Evolutionary conservation across 2,888 invertebrate genomes (phyloP).

Genomic region (Nomada ruficornis): DNA sequence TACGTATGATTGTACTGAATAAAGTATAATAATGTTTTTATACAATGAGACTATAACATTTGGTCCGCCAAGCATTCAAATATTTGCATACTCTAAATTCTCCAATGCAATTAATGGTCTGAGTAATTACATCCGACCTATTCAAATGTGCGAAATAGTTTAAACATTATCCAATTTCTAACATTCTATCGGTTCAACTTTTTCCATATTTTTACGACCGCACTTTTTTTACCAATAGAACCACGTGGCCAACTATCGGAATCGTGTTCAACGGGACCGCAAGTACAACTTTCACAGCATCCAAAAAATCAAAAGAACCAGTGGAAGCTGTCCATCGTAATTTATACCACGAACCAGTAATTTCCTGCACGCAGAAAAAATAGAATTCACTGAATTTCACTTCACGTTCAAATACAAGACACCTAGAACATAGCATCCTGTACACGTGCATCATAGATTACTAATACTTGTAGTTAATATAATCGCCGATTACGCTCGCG

Average conservation of each 20-base stretch:
- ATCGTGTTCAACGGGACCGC: background rate
- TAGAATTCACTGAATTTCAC: background rate
- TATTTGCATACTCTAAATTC: too few species aligned
- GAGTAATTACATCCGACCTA: too few species aligned
- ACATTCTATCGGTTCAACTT: background rate
- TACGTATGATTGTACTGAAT: too few species aligned
- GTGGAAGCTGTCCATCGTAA: background rate
- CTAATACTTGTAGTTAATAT: background rate
- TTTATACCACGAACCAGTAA: background rate
- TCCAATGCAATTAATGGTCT: too few species aligned
- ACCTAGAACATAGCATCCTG: background rate
- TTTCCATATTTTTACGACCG: background rate
- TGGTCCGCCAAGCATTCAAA: too few species aligned
- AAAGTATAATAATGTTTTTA: too few species aligned
- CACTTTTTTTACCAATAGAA: background rate
- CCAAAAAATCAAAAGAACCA: background rate
- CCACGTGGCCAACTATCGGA: background rate
- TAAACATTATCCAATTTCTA: background rate
- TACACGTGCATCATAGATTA: conserved; percentile 7
- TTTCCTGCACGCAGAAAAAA: background rate
- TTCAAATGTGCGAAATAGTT: too few species aligned
- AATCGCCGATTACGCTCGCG: conserved; percentile 1
- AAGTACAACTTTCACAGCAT: background rate
- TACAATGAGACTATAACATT: too few species aligned
- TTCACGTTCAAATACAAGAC: background rate